These are phyloP conservation scores for Drosophila prosaltans DNA, from an alignment of 1,140 invertebrate species.

Conservation along the genomic window DNA sequence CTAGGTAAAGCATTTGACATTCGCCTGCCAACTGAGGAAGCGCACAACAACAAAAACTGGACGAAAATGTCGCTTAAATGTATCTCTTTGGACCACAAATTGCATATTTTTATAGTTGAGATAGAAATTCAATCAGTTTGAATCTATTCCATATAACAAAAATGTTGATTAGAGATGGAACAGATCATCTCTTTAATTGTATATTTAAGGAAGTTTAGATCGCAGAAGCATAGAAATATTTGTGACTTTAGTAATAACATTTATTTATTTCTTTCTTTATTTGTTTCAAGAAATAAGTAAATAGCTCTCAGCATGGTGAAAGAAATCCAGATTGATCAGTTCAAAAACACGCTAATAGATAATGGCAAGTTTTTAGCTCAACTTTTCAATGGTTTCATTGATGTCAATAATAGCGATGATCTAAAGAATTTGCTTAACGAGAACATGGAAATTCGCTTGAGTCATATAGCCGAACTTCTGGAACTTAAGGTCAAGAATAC, in stretches of 20 bases:
- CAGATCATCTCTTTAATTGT: background rate
- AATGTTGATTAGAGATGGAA: background rate
- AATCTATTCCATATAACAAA: background rate
- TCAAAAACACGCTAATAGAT: background rate
- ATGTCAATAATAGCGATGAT: background rate
- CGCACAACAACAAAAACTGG: background rate
- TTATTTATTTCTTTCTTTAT: no score
- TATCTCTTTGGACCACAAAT: constrained; percentile 12
- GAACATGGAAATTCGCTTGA: background rate
- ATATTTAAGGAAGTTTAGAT: no score
- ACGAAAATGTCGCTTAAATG: constrained; percentile 5
- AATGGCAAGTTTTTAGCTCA: background rate
- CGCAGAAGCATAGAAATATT: no score
- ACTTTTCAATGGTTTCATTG: background rate
- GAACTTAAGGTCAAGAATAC: background rate
- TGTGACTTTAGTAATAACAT: no score
- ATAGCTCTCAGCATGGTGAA: background rate
- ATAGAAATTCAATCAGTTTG: constrained; percentile 16
- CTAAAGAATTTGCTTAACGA: background rate
- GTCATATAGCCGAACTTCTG: background rate
- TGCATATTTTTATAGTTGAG: constrained; percentile 10
- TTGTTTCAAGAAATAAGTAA: no score
- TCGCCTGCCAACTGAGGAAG: background rate
- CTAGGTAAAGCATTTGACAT: constrained; percentile 45
- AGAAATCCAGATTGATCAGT: background rate